Evolutionary conservation across 2,888 invertebrate species (phyloP), one percentile per base, ranked within the genome.

Genomic region (Rugalucina vietnamica): DNA sequence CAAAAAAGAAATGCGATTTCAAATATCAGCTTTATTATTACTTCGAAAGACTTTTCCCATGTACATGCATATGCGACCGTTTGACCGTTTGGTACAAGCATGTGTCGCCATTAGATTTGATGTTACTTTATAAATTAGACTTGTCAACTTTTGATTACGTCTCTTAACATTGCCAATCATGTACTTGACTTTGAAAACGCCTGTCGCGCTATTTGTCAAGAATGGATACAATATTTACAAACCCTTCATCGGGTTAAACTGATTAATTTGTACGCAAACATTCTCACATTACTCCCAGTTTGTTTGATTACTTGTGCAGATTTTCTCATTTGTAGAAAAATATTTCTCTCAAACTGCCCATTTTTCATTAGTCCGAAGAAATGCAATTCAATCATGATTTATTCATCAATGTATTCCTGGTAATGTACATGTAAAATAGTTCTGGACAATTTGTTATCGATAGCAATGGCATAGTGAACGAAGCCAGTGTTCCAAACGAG

Each of bases 191-290:
- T 18, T 32, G 65, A 65, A 65, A 65, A 5, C 32, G 29, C 65
- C 34, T 65, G 65, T 65, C 65, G 18, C 21, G 34, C 65, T 34
- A 65, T 65, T 65, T 65, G 21, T 29, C 34, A 18, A 65, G 24
- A 65, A 32, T 65, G 34, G 65, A 32, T 34, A 34, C 65, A 32
- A 65, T 65, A 24, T 65, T 65, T 65, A 29, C 65, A 12, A 29
- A 65, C 2, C 4, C 34, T 29, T n/a, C 24, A n/a, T 27, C 4
- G 32, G 18, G 32, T 65, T 65, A 34, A 34, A 29, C 29, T 65
- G 65, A 65, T 65, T 65, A 65, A 65, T 65, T 65, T 65, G 24
- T 65, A 18, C 34, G 65, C 29, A 65, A 65, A 65, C 34, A 65
- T 5, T 34, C 34, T 65, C 65, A 18, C 24, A 34, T 65, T 32